Evolutionary conservation across 2,888 invertebrate species (phyloP).

Genomic region (Eudemis profundana): DNA sequence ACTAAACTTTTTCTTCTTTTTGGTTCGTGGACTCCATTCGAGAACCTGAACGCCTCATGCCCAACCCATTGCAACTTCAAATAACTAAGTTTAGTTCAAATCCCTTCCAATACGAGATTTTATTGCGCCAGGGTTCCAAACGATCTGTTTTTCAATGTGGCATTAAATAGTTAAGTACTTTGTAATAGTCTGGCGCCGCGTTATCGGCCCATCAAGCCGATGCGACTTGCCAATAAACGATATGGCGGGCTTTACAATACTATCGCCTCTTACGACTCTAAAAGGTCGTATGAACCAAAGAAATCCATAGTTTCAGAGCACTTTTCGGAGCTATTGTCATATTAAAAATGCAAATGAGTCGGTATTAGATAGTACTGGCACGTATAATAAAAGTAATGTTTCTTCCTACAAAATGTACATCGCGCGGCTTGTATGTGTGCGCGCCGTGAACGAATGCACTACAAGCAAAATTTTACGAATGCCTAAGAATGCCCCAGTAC

Average conservation of each 20-base stretch:
- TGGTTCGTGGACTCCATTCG: no score
- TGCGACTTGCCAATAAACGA: conserved; percentile 35
- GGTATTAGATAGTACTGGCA: no score
- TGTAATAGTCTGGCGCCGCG: conserved; percentile 38
- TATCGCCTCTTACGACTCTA: conserved; percentile 1
- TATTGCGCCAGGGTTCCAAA: conserved; percentile 26
- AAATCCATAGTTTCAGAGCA: background rate
- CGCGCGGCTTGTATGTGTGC: no score
- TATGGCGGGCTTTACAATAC: conserved; percentile 36
- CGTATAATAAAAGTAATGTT: no score
- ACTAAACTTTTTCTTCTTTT: no score
- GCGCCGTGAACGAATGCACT: no score
- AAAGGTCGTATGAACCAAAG: background rate
- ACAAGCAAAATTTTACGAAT: no score
- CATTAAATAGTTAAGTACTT: conserved; percentile 38
- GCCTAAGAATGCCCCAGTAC: no score
- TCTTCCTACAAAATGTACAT: no score
- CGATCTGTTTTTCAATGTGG: conserved; percentile 20
- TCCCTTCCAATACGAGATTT: background rate
- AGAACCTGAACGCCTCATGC: no score
- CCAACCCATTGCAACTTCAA: background rate
- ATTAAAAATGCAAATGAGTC: no score
- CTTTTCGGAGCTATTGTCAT: background rate
- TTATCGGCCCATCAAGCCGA: conserved; percentile 34
- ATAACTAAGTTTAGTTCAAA: background rate